phyloP scores from a whole-genome alignment of 2,888 invertebrate genomes.

The Drosophila meridionalis region DNA sequence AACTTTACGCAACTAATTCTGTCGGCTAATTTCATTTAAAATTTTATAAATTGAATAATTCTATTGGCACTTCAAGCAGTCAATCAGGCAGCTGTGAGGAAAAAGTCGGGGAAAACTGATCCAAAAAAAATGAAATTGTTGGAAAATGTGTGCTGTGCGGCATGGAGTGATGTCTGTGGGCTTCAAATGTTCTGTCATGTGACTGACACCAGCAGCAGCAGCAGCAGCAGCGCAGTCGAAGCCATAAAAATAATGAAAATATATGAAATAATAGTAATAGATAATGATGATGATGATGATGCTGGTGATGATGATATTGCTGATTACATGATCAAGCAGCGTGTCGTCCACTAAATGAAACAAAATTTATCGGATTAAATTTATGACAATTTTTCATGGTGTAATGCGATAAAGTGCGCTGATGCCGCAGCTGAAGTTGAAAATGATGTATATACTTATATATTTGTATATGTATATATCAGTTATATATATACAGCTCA shows the following conservation, averaged over 20 bases:
- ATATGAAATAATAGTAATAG: constrained; percentile 24
- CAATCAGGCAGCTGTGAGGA: constrained; percentile 21
- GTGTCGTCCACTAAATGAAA: constrained; percentile 53
- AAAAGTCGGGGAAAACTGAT: constrained; percentile 54
- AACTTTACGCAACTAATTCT: constrained; percentile 58
- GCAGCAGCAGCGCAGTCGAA: constrained; percentile 4
- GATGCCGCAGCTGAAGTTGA: constrained; percentile 13
- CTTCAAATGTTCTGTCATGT: constrained; percentile 61
- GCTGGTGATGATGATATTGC: constrained; percentile 25
- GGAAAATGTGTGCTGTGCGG: constrained; percentile 49
- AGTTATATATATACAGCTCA: constrained; percentile 2
- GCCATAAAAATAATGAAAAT: constrained; percentile 2
- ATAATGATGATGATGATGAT: constrained; percentile 32
- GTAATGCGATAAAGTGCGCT: constrained; percentile 34
- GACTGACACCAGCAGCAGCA: constrained; percentile 37
- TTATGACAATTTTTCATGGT: constrained; percentile 67
- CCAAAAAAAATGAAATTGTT: constrained; percentile 33
- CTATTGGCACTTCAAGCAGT: constrained; percentile 31
- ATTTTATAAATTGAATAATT: constrained; percentile 34
- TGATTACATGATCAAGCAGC: constrained; percentile 40
- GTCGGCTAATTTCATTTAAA: constrained; percentile 49
- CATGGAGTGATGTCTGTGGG: constrained; percentile 31
- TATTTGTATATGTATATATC: background rate
- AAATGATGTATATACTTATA: background rate
- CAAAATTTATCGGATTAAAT: constrained; percentile 73